Conservation (phyloP, 2,888 invertebrate species). For the Gortyna flavago region DNA sequence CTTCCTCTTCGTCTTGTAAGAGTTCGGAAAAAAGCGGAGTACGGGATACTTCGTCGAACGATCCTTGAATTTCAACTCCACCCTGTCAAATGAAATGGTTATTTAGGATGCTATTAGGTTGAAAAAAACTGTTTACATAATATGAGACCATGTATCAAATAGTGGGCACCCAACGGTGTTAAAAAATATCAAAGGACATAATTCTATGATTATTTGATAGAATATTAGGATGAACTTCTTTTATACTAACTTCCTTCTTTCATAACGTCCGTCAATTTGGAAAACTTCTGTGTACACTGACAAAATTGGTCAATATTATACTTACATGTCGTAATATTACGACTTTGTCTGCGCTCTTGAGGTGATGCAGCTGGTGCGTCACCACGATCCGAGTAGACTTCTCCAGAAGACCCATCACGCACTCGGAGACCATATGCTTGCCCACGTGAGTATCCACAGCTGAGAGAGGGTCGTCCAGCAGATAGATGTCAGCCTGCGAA, state of each 20-base stretch:
- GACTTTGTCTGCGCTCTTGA: constrained; percentile 91
- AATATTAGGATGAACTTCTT: too few species aligned
- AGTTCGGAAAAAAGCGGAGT: constrained; percentile 86
- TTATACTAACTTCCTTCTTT: too few species aligned
- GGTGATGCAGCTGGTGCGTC: constrained; percentile 95
- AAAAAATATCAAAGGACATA: background rate
- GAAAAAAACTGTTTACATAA: background rate
- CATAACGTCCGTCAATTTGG: background rate
- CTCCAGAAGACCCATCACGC: constrained; percentile 90
- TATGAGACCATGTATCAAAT: background rate
- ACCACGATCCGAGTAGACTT: constrained; percentile 93
- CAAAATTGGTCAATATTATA: background rate
- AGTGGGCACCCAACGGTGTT: background rate
- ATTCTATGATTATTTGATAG: too few species aligned
- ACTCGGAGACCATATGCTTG: constrained; percentile 92
- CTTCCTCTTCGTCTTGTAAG: constrained; percentile 82
- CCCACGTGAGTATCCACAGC: constrained; percentile 94
- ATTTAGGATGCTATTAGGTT: background rate
- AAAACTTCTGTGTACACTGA: background rate
- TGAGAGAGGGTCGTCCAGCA: constrained; percentile 94
- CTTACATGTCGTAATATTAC: constrained; percentile 92
- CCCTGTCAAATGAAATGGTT: constrained; percentile 85
- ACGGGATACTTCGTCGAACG: constrained; percentile 89
- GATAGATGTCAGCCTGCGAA: constrained; percentile 91
- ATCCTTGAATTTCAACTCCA: constrained; percentile 90